Percentiles rank a stretch among this genome's conserved stretches.
Conservation (phyloP, 2,797 vertebrate species). For the Neosilurus mollespiculum region DNA sequence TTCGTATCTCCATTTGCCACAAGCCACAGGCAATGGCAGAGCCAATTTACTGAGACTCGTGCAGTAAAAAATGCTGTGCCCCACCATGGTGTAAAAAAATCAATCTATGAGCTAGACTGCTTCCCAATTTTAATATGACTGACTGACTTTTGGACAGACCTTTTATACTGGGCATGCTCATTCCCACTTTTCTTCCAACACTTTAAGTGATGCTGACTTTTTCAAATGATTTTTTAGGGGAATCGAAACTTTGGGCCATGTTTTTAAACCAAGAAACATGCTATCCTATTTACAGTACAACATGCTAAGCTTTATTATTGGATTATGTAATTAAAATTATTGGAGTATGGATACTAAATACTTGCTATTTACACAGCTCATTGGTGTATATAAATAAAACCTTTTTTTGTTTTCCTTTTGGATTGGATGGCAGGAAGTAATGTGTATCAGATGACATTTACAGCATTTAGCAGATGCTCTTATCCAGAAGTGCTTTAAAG, state of each 20-base stretch:
- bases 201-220: neutral
- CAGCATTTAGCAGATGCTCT: no score
- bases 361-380: no score
- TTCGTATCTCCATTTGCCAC: constrained; percentile 16
- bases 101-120: constrained; percentile 2
- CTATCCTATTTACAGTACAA: no score
- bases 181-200: neutral
- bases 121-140: constrained; percentile 6
- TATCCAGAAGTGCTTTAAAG: no score
- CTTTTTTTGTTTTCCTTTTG: no score
- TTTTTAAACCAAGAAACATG: neutral
- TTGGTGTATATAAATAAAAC: no score
- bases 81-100: constrained; percentile 2
- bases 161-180: neutral
- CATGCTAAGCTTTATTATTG: neutral
- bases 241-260: neutral
- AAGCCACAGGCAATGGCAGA: neutral
- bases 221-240: neutral
- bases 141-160: neutral
- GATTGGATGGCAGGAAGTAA: no score
- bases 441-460: no score
- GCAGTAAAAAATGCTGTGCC: neutral
- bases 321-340: no score
- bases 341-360: no score
- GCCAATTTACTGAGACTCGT: neutral